Conservation (phyloP, 1,140 invertebrate species). For the Scaptomyza pallida region DNA sequence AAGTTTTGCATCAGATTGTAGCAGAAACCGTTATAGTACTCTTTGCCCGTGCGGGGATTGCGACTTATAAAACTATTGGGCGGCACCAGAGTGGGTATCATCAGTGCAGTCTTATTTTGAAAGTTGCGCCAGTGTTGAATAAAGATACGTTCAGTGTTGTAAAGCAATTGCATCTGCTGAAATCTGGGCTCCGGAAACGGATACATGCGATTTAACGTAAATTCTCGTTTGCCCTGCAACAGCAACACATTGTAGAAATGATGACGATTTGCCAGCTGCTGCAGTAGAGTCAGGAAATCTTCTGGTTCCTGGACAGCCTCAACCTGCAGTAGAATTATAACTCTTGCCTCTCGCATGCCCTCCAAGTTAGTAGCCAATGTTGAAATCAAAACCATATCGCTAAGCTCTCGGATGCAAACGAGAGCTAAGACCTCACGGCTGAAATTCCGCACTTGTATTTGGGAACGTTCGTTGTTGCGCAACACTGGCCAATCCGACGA, state of each 20-base stretch:
- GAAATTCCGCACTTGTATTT: not conserved
- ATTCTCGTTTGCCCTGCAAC: not conserved
- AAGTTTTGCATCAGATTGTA: conserved; percentile 8
- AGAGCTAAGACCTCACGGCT: conserved; percentile 25
- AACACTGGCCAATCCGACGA: conserved; percentile 38
- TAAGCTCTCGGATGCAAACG: conserved; percentile 13
- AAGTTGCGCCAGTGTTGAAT: conserved; percentile 34
- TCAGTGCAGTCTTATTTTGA: conserved; percentile 26
- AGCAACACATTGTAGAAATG: conserved; percentile 36
- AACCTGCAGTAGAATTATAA: conserved; percentile 40
- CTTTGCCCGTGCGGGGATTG: conserved; percentile 15
- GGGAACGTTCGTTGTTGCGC: conserved; percentile 23
- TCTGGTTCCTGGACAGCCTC: not conserved
- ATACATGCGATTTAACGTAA: not conserved
- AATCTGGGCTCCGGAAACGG: conserved; percentile 45
- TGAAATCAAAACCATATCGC: conserved; percentile 24
- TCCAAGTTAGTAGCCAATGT: conserved; percentile 33
- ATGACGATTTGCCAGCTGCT: not conserved
- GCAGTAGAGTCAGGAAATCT: not conserved
- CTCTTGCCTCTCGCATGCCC: conserved; percentile 39
- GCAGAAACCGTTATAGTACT: not conserved
- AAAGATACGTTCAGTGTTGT: conserved; percentile 15
- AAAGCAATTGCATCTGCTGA: rapidly evolving
- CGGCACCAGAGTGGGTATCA: conserved; percentile 13
- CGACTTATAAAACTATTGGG: conserved; percentile 28